Evolutionary conservation across 2,888 invertebrate species (phyloP), one percentile per base, ranked within the genome.

Genomic region (Dioctria rufipes): DNA sequence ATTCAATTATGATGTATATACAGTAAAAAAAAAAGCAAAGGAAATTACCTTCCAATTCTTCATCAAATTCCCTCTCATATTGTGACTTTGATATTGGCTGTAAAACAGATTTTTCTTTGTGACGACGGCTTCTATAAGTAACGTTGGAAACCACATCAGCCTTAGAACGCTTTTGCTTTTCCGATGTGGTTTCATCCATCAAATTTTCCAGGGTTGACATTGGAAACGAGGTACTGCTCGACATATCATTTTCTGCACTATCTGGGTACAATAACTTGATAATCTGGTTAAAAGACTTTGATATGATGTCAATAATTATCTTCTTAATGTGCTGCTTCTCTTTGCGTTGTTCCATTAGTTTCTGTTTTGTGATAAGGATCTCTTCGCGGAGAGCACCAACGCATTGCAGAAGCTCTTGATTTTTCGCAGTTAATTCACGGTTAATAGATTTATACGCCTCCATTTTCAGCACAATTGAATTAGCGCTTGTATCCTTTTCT

Each of bases 361-460:
- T 63, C 6, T 6, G 39, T 39, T 39, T 8, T 63, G 37, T 2
- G 4, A 63, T 37, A 5, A 13, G 6, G 5, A 63, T 3, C 3
- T 63, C 63, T 5, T 63, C 40, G 8, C 63, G 63, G 6, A 63
- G 40, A 8, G 5, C 63, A 25, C 39, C 63, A 37, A 39, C 39
- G 6, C 6, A 63, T 66, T 42, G 42, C 5, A 42, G 66, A 5
- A 58, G n/a, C 39, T 73, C 42, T 42, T 73, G 58, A n/a, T 73
- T 73, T 73, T 73, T 58, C 8, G 42, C 40, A 8, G 58, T 40
- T 54, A 73, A 39, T 73, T 73, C 73, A 25, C 58, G 40, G 40
- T 73, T 73, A 4, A 73, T 11, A 11, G 46, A 6, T 13, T 73
- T 73, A 42, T 73, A 73, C n/a, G 54, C 13, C 6, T 73, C 73